Evolutionary conservation across 2,797 vertebrate species (phyloP).

Genomic region (Linurgus olivaceus): DNA sequence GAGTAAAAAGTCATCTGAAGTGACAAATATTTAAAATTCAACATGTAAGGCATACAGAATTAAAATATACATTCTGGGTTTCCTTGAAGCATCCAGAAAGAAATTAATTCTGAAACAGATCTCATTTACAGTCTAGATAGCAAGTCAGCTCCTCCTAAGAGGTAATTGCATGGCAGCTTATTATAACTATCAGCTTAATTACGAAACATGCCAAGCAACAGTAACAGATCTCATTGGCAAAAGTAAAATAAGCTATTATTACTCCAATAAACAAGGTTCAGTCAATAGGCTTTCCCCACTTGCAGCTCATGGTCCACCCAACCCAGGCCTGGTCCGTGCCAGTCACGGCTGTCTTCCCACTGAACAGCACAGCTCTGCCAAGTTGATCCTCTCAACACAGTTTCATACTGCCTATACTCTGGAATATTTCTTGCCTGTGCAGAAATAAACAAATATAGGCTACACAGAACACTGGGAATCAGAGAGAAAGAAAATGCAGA

Average conservation of each 20-base stretch:
- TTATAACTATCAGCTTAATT: slow-evolving; percentile 50
- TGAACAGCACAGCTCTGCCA: background rate
- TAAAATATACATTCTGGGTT: background rate
- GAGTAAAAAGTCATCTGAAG: background rate
- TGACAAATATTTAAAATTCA: slow-evolving; percentile 2
- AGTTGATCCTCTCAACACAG: background rate
- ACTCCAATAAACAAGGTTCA: background rate
- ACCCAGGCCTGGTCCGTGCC: accelerated
- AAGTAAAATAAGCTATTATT: slow-evolving; percentile 6
- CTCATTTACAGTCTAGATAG: slow-evolving; percentile 32
- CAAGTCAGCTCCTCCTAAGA: slow-evolving; percentile 17
- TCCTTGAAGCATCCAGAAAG: background rate
- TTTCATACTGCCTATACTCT: background rate
- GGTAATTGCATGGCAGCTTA: slow-evolving; percentile 32
- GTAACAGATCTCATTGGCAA: background rate
- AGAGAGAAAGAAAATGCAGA: background rate
- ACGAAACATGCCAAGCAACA: background rate
- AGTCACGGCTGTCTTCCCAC: background rate
- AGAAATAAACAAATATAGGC: background rate
- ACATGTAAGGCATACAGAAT: background rate
- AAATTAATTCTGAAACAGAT: background rate
- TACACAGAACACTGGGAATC: background rate
- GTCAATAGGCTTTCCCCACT: background rate
- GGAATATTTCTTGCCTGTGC: background rate
- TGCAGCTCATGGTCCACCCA: background rate